Evolutionary conservation across 2,797 vertebrate genomes (phyloP), one percentile per base, ranked within the genome.

Genomic region (Crocidura indochinensis): DNA sequence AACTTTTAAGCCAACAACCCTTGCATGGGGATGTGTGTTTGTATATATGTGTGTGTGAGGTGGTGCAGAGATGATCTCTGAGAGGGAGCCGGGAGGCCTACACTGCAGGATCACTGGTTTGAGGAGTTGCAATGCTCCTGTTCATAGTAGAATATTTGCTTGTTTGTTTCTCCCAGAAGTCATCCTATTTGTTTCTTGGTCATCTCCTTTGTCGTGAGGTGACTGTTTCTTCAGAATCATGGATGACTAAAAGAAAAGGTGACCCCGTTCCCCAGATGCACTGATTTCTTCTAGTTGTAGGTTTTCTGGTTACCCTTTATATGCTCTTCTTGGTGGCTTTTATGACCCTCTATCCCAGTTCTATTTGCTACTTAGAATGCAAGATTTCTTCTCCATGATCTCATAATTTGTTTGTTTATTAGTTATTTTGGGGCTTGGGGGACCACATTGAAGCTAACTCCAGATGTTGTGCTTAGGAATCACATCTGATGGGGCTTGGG

Each of bases 1-100:
- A 98, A 98, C 97, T 98, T 98, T 98, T 97, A 98, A 98, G 97
- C 97, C 97, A 97, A 92, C 96, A 97, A 95, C 96, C 95, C 65
- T 82, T 92, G 96, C 94, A 81, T 65, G 95, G 6, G 56, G 6
- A 60, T 4, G 15, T 60, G 56, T 17, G 56, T 20, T 38, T 38
- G 38, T 38, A 38, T 5, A 17, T 17, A 20, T 60, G 56, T 38
- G 38, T 38, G 38, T 38, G 38, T 19, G 2, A 93, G 96, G 97
- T 95, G 92, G 93, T 93, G 94, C 88, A 82, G 92, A 92, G 95
- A 97, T 97, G 89, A 90, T 68, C 78, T 80, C 71, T 49, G 94
- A 95, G 95, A 15, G 94, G 87, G 72, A 72, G 90, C 76, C 95
- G 93, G 90, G 91, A 26, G 24, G 68, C 62, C 10, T 87, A 88